A percentile compares a stretch with the other conserved stretches of the same genome.
Conservation (phyloP, 2,797 vertebrate genomes). For the Holocentrus rufus region DNA sequence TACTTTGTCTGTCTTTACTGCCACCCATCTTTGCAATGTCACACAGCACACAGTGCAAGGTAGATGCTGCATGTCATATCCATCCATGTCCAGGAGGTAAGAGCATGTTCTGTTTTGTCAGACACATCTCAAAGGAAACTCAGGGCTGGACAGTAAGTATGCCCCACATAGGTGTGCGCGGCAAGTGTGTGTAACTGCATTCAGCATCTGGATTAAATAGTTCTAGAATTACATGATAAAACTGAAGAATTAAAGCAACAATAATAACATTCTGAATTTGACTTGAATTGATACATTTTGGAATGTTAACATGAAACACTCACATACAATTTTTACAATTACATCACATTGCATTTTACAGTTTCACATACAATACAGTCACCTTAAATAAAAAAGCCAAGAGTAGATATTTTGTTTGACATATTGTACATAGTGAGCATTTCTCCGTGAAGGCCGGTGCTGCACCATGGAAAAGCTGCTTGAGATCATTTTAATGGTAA, state of each 20-base stretch:
- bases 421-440: neutral
- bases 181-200: neutral
- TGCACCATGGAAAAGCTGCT: neutral
- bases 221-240: too few relatives aligned
- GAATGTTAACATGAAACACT: too few relatives aligned
- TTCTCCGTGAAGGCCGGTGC: neutral
- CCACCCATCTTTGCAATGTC: conserved; percentile 5
- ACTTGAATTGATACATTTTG: too few relatives aligned
- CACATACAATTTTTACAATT: too few relatives aligned
- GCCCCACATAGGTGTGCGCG: neutral
- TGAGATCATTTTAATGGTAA: neutral
- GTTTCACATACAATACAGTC: too few relatives aligned
- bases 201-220: neutral
- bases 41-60: conserved; percentile 14
- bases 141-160: conserved; percentile 53
- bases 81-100: conserved; percentile 56
- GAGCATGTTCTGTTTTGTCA: conserved; percentile 55
- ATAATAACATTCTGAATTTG: too few relatives aligned
- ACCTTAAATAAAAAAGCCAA: too few relatives aligned
- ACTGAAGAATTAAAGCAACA: too few relatives aligned
- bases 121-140: conserved; percentile 31
- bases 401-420: neutral
- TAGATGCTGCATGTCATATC: conserved; percentile 25
- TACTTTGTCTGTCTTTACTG: conserved; percentile 8
- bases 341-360: too few relatives aligned